Evolutionary conservation across 2,888 invertebrate species (phyloP).

Genomic region (Nineta flava): DNA sequence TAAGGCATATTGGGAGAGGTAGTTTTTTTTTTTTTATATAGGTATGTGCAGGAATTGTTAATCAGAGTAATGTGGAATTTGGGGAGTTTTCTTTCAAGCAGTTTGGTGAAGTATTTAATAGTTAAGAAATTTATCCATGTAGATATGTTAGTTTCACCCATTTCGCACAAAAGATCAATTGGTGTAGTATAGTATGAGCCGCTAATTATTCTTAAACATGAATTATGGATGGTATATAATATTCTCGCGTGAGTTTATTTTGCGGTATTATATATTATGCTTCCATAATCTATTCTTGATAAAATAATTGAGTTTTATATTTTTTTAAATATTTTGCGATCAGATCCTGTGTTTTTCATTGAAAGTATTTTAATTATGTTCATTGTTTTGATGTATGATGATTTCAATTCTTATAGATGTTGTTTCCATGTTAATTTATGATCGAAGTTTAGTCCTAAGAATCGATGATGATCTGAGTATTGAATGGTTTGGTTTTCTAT

Average conservation of each 20-base stretch:
- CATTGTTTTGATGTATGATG: neutral
- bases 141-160: neutral
- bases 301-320: neutral
- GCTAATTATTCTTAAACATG: neutral
- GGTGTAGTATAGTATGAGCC: neutral
- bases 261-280: neutral
- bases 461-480: neutral
- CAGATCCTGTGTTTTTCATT: neutral
- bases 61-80: neutral
- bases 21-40: neutral
- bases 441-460: neutral
- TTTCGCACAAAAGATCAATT: neutral
- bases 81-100: neutral
- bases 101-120: neutral
- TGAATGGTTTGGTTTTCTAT: neutral
- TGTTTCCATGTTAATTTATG: neutral
- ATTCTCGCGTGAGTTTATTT: neutral
- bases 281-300: neutral
- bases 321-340: neutral
- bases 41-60: neutral
- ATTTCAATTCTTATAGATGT: neutral
- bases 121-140: neutral
- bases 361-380: neutral
- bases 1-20: neutral
- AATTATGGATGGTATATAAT: neutral